These are phyloP conservation scores for Paramormyrops hopkinsi DNA, from an alignment of 2,797 vertebrate species.

Conservation along the genomic window DNA sequence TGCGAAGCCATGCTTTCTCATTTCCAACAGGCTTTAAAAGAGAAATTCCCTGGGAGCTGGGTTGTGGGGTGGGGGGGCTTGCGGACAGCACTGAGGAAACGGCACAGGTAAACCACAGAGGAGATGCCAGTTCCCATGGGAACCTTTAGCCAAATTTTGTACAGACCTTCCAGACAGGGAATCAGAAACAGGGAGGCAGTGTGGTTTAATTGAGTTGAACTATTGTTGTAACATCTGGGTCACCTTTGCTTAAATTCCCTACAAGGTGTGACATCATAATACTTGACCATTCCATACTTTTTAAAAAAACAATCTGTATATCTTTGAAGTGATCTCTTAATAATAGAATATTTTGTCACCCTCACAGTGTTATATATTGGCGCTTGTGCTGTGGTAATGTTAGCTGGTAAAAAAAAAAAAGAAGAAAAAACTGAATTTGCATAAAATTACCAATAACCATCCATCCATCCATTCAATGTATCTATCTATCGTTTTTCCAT, in stretches of 20 bases:
- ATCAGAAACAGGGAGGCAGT: background rate
- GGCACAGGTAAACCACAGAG: background rate
- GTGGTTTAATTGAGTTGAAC: conserved; percentile 13
- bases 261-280: background rate
- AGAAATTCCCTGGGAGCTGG: background rate
- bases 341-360: background rate
- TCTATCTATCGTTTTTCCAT: background rate
- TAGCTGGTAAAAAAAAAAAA: background rate
- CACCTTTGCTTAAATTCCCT: conserved; percentile 8
- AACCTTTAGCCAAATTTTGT: background rate
- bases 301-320: background rate
- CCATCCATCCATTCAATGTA: background rate
- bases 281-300: background rate
- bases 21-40: background rate
- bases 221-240: conserved; percentile 13
- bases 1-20: background rate
- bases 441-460: background rate
- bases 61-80: background rate
- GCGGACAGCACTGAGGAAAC: background rate
- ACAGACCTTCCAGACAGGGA: background rate
- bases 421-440: background rate
- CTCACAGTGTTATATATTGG: background rate
- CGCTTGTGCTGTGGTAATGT: background rate
- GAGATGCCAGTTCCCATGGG: background rate
- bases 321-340: background rate